Evolutionary conservation across 2,888 invertebrate genomes (phyloP), one percentile per base, ranked within the genome.

Genomic region (Dexiosoma caninum): DNA sequence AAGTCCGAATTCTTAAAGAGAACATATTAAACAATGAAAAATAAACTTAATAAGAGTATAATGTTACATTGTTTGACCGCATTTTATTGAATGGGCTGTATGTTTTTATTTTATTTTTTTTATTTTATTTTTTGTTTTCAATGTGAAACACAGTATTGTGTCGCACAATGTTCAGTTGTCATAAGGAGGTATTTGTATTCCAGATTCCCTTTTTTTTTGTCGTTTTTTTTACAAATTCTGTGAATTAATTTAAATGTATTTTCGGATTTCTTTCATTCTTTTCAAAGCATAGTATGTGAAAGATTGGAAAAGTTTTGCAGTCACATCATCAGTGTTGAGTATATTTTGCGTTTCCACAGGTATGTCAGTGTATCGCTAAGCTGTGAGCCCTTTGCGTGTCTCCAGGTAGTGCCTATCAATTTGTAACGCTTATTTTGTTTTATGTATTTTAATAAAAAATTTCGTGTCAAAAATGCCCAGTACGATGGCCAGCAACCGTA

Each of bases 161-260:
- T 77, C 57, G 66, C 59, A 72, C 53, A 66, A 78, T 66, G 44
- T n/a, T 49, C 57, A 57, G 30, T 64, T 40, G 23, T 44, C 19
- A 19, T 44, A 16, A 44, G 12, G 2, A 23, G 49, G 19, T 64
- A 40, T 51, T 66, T 74, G 57, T 40, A 23, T 12, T 40, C 30
- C 8, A 21, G n/a, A 21, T 19, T 49, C 37, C 14, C 49, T n/a
- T 23, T 14, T 35, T 64, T 59, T 53, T 72, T 49, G 35, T 23
- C 49, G 21, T 23, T 14, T 35, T 64, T 59, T 53, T 72, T 78
- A 78, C 78, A 78, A 78, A 72, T 78, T 78, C 78, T 72, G 60
- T 78, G 78, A 78, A 78, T 78, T 78, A 67, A 78, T 78, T 78
- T 77, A 70, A 77, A 77, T 77, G 55, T 55, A 55, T 53, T 67